Evolutionary conservation across 1,140 invertebrate species (phyloP).

Genomic region (Laupala kohalensis): DNA sequence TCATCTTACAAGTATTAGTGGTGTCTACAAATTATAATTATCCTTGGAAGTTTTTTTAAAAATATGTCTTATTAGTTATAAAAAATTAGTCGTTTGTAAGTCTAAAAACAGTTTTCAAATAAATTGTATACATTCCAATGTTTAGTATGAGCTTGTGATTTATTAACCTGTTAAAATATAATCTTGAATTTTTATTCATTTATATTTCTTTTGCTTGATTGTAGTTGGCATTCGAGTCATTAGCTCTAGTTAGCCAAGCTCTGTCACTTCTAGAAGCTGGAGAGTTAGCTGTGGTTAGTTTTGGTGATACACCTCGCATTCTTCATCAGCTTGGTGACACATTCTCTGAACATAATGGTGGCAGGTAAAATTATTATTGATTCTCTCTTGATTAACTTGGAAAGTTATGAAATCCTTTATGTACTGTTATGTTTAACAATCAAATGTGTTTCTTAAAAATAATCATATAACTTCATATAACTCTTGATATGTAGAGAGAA

Average conservation of each 20-base stretch:
- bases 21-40: not conserved
- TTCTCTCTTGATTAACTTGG: too few species aligned
- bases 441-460: too few species aligned
- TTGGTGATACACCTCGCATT: slow-evolving; percentile 73
- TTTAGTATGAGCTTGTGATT: not conserved
- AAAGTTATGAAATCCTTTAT: not conserved
- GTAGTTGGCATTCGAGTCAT: slow-evolving; percentile 81
- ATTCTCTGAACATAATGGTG: slow-evolving; percentile 70
- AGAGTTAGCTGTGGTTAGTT: slow-evolving; percentile 79
- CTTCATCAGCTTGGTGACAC: slow-evolving; percentile 76
- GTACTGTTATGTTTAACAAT: not conserved
- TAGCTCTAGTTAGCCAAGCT: slow-evolving; percentile 81
- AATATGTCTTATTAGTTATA: too few species aligned
- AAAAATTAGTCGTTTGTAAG: too few species aligned
- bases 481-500: not conserved
- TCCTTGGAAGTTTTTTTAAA: not conserved
- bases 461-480: not conserved
- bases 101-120: too few species aligned
- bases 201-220: slow-evolving; percentile 5
- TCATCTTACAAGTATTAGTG: too few species aligned
- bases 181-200: not conserved
- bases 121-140: too few species aligned
- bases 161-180: not conserved
- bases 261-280: slow-evolving; percentile 88
- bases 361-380: slow-evolving; percentile 38